Percentiles rank a stretch among this genome's conserved stretches.
phyloP scores from a whole-genome alignment of 2,113 vertebrate species.

The Caracal caracal region DNA sequence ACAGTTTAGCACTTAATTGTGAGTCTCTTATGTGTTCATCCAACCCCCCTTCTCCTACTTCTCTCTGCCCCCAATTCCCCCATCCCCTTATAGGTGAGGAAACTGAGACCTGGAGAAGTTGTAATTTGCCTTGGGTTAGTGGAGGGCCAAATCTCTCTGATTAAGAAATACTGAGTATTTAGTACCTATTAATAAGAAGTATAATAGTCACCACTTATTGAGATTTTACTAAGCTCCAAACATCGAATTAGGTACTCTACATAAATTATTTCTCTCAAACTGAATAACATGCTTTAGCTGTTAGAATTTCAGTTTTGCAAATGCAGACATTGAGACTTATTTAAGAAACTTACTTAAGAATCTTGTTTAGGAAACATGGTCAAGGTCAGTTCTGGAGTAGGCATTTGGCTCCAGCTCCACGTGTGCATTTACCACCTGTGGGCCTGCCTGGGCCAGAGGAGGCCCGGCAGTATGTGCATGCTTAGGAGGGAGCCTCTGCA shows the following conservation, averaged over 20 bases:
- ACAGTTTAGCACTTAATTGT: neutral
- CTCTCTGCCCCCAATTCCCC: neutral
- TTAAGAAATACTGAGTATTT: constrained; percentile 28
- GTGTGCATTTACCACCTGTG: neutral
- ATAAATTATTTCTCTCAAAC: constrained; percentile 28
- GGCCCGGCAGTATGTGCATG: neutral
- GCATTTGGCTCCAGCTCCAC: neutral
- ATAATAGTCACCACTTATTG: neutral
- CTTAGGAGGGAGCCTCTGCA: neutral
- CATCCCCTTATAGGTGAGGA: neutral
- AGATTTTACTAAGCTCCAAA: constrained; percentile 32
- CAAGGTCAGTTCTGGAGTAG: neutral
- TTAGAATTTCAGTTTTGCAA: constrained; percentile 37
- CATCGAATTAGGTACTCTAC: neutral
- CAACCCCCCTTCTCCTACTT: neutral
- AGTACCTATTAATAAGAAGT: constrained; percentile 17
- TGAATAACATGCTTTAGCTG: neutral
- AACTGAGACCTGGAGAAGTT: neutral
- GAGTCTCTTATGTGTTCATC: neutral
- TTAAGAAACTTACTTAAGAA: constrained; percentile 1
- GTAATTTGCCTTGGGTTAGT: constrained; percentile 20
- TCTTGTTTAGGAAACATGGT: neutral
- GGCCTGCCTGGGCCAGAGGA: no score
- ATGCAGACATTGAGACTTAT: neutral
- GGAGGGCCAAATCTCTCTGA: neutral